Evolutionary conservation across 2,113 vertebrate genomes (phyloP).

Genomic region (Macquaria ambigua): DNA sequence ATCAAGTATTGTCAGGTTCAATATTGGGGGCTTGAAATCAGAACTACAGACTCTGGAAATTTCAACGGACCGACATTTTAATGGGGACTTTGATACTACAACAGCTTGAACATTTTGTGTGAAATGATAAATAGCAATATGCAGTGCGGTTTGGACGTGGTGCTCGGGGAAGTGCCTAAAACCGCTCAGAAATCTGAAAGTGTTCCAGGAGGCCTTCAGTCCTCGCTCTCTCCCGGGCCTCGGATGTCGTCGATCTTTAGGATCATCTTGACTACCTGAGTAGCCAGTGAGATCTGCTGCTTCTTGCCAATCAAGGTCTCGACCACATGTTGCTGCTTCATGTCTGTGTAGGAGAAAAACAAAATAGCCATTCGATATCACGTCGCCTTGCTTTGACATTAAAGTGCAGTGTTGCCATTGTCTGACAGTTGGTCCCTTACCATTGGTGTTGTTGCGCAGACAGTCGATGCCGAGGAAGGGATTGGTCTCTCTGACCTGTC

Average conservation of each 20-base stretch:
- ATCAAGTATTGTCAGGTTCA: neutral
- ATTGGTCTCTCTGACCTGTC: conserved; percentile 93
- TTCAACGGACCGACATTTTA: conserved; percentile 80
- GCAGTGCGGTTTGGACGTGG: conserved; percentile 66
- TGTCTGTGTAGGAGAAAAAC: conserved; percentile 85
- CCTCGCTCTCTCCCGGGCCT: conserved; percentile 93
- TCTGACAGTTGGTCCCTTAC: conserved; percentile 76
- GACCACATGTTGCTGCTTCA: conserved; percentile 97
- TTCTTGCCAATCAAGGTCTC: conserved; percentile 98
- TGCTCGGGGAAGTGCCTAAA: conserved; percentile 72
- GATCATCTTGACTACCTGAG: conserved; percentile 98
- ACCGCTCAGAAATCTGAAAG: conserved; percentile 19
- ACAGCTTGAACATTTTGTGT: conserved; percentile 73
- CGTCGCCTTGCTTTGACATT: neutral
- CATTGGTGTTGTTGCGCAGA: conserved; percentile 92
- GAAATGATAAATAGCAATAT: conserved; percentile 86
- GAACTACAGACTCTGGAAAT: neutral
- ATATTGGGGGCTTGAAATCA: conserved; percentile 13
- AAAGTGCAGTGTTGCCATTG: neutral
- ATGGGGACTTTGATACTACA: conserved; percentile 72
- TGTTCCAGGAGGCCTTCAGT: conserved; percentile 78
- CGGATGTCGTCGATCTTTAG: conserved; percentile 98
- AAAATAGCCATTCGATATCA: neutral
- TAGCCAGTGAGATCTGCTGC: conserved; percentile 95
- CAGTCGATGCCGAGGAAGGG: conserved; percentile 95